Conservation (phyloP, 2,888 invertebrate species). For the Campoplex capitator region DNA sequence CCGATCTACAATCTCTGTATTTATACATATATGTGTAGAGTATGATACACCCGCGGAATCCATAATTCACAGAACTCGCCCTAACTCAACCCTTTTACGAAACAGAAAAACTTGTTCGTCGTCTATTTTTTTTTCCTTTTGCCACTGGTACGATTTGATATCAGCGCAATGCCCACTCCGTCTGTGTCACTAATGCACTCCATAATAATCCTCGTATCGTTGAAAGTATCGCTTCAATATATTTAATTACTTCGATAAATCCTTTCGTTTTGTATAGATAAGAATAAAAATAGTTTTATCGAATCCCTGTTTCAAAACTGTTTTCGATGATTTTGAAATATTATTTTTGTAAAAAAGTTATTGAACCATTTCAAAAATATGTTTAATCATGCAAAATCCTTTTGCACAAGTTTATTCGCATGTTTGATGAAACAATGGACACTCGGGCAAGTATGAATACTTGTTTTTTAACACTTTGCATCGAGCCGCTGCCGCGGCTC, state of each 20-base stretch:
- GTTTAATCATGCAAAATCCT: background rate
- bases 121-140: constrained; percentile 5
- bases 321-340: no score
- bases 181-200: constrained; percentile 48
- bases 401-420: constrained; percentile 13
- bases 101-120: constrained; percentile 49
- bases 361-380: background rate
- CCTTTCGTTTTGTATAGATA: background rate
- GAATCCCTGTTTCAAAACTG: background rate
- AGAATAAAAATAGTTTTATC: background rate
- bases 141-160: constrained; percentile 23
- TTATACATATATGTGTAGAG: constrained; percentile 1
- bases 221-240: constrained; percentile 3
- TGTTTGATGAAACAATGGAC: constrained; percentile 66
- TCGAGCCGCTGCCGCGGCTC: no score
- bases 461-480: no score
- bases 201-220: constrained; percentile 34
- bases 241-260: background rate
- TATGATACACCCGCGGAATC: constrained; percentile 75
- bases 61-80: constrained; percentile 77
- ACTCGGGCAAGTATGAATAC: constrained; percentile 72
- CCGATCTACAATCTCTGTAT: constrained; percentile 35
- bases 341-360: background rate
- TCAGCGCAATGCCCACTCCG: constrained; percentile 51
- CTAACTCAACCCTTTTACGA: constrained; percentile 59